phyloP scores from a whole-genome alignment of 1,140 invertebrate species.

The Melanaphis sacchari region DNA sequence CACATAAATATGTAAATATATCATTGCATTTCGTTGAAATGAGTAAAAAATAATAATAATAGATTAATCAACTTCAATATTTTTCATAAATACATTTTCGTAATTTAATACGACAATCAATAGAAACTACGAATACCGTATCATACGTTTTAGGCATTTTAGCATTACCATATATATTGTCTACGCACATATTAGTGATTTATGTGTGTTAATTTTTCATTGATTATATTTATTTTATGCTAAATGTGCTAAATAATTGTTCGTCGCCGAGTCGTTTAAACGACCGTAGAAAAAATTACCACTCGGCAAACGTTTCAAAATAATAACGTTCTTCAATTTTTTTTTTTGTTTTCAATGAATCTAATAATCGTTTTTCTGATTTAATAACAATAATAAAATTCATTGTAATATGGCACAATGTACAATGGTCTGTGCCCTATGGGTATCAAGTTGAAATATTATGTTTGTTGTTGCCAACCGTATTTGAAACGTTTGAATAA shows the following conservation, averaged over 20 bases:
- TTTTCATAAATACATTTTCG: not conserved
- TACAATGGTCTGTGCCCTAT: too few relatives aligned
- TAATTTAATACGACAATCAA: not conserved
- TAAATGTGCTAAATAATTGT: not conserved
- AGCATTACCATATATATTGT: not conserved
- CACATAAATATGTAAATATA: not conserved
- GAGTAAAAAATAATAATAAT: not conserved
- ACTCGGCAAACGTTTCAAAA: not conserved
- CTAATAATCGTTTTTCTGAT: not conserved
- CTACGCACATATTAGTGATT: not conserved
- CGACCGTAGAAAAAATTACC: not conserved
- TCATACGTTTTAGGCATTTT: not conserved
- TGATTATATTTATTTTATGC: not conserved
- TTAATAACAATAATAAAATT: not conserved
- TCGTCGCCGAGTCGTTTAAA: not conserved
- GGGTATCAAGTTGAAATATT: not conserved
- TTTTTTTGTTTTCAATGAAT: too few relatives aligned
- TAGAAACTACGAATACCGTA: too few relatives aligned
- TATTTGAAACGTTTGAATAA: not conserved
- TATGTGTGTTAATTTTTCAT: not conserved
- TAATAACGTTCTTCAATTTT: too few relatives aligned
- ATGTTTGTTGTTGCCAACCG: not conserved
- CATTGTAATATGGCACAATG: not conserved
- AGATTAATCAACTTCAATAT: not conserved
- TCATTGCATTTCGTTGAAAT: too few relatives aligned